phyloP scores from a whole-genome alignment of 2,888 invertebrate species.

The Pantelozetes paolii region DNA sequence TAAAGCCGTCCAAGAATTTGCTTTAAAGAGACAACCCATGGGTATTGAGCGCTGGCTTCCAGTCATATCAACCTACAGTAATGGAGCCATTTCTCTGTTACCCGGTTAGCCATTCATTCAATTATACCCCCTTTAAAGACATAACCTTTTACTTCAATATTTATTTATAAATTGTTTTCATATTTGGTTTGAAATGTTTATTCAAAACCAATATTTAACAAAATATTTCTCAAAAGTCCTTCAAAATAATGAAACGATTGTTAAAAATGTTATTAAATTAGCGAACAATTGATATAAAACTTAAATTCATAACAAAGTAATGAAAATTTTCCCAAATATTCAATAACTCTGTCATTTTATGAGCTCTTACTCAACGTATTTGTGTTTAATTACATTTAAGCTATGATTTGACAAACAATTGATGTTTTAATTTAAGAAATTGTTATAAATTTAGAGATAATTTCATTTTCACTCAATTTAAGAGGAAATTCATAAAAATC shows the following conservation, averaged over 20 bases:
- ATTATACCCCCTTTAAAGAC: neutral
- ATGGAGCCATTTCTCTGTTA: constrained; percentile 61
- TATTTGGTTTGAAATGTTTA: neutral
- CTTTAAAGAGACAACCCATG: constrained; percentile 58
- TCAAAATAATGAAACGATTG: too few relatives aligned
- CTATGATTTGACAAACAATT: neutral
- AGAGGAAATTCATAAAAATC: neutral
- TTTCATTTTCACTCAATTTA: too few relatives aligned
- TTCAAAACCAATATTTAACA: too few relatives aligned
- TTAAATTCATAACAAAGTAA: too few relatives aligned
- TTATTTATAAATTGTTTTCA: neutral
- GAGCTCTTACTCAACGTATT: too few relatives aligned
- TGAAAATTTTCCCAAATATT: neutral
- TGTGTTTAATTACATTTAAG: neutral
- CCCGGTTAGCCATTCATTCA: constrained; percentile 58
- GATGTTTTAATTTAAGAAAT: too few relatives aligned
- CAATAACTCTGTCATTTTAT: too few relatives aligned
- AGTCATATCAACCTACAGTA: constrained; percentile 57
- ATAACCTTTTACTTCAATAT: too few relatives aligned
- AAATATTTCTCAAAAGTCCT: too few relatives aligned
- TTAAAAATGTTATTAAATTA: too few relatives aligned
- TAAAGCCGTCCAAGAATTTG: constrained; percentile 61
- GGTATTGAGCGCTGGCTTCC: constrained; percentile 61
- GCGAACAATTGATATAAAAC: too few relatives aligned
- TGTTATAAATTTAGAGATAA: too few relatives aligned